Conservation (phyloP, 2,888 invertebrate genomes). For the Zeuzera pyrina region DNA sequence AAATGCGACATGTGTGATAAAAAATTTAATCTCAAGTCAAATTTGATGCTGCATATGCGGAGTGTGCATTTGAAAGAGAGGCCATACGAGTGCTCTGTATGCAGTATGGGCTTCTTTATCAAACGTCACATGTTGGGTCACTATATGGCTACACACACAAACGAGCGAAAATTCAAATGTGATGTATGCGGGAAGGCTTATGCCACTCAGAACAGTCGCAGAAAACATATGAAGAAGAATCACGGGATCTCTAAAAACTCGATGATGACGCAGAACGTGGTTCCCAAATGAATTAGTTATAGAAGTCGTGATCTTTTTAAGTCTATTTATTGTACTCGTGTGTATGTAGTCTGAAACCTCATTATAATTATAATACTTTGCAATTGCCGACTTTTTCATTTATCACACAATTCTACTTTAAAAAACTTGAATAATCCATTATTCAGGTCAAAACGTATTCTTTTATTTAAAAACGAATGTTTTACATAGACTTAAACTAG, state of each 20-base stretch:
- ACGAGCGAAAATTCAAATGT: slow-evolving; percentile 71
- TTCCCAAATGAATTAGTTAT: too few species aligned
- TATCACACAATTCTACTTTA: too few species aligned
- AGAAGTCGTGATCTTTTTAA: too few species aligned
- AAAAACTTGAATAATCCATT: too few species aligned
- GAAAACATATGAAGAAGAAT: slow-evolving; percentile 61
- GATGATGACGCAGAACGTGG: too few species aligned
- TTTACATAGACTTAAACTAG: too few species aligned
- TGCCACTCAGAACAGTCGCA: slow-evolving; percentile 52
- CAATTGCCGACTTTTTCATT: too few species aligned
- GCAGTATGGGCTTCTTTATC: slow-evolving; percentile 60
- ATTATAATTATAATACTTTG: too few species aligned
- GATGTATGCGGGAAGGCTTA: slow-evolving; percentile 74
- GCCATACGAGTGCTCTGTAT: slow-evolving; percentile 56
- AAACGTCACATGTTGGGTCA: slow-evolving; percentile 63
- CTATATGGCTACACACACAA: slow-evolving; percentile 60
- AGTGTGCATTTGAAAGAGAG: slow-evolving; percentile 58
- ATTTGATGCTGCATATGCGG: slow-evolving; percentile 51
- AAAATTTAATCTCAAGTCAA: slow-evolving; percentile 57
- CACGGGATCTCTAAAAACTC: slow-evolving; percentile 38
- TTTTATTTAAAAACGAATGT: too few species aligned
- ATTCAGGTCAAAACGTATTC: too few species aligned
- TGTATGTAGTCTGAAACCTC: too few species aligned
- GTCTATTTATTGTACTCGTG: too few species aligned
- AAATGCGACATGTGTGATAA: slow-evolving; percentile 59